Conservation (phyloP, 2,113 vertebrate species). For the Paedocypris sp. region DNA sequence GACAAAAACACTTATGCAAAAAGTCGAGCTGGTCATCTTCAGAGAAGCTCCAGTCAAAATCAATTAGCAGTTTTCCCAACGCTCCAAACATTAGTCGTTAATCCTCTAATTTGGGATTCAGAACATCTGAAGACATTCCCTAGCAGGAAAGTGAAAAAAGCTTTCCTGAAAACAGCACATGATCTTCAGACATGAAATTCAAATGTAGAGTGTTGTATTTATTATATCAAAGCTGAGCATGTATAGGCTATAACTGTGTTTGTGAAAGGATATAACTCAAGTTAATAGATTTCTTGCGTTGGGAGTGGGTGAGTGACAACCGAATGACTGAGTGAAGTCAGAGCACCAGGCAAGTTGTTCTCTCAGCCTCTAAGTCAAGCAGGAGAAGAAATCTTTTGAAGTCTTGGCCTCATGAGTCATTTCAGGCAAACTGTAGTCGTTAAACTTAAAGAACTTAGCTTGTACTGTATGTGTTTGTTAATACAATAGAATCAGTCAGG, state of each 20-base stretch:
- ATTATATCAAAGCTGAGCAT: too few relatives aligned
- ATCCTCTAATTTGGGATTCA: not conserved
- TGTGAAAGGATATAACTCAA: conserved; percentile 15
- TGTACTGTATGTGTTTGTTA: not conserved
- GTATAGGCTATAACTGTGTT: too few relatives aligned
- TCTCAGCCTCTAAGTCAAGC: conserved; percentile 14
- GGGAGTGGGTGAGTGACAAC: conserved; percentile 42
- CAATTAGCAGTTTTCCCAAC: not conserved
- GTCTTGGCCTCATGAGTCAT: conserved; percentile 1
- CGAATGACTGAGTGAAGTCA: conserved; percentile 21
- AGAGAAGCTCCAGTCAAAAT: not conserved
- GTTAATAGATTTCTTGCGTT: conserved; percentile 37
- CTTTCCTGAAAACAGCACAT: too few relatives aligned
- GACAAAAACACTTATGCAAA: not conserved
- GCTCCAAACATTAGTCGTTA: not conserved
- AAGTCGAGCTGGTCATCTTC: not conserved
- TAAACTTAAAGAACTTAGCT: not conserved
- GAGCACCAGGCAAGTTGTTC: conserved; percentile 21
- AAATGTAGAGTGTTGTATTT: too few relatives aligned
- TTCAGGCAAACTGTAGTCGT: conserved; percentile 20
- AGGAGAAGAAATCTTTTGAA: conserved; percentile 14
- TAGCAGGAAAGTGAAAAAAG: too few relatives aligned
- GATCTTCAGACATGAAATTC: too few relatives aligned
- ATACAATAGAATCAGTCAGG: not conserved
- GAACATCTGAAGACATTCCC: too few relatives aligned